Conservation (phyloP, 2,888 invertebrate species). For the Synergus gifuensis region DNA sequence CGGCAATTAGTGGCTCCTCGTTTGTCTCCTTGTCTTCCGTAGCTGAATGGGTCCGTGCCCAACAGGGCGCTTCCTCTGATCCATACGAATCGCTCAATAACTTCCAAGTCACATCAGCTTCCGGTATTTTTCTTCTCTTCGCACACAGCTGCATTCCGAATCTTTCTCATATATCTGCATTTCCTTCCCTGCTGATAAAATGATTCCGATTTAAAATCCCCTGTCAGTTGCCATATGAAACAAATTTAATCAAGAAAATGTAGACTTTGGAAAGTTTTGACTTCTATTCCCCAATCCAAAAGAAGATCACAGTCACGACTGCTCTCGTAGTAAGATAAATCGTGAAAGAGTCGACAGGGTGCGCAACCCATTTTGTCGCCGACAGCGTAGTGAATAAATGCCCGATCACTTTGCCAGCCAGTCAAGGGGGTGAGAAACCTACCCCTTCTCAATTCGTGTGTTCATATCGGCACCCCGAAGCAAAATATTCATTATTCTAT, state of each 20-base stretch:
- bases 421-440: conserved; percentile 53
- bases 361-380: conserved; percentile 71
- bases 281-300: background rate
- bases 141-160: background rate
- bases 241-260: background rate
- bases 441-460: background rate
- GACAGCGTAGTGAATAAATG: conserved; percentile 67
- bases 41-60: background rate
- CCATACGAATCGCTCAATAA: conserved; percentile 29
- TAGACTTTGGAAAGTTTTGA: background rate
- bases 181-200: background rate
- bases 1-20: conserved; percentile 46
- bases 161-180: background rate
- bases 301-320: conserved; percentile 25
- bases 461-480: background rate
- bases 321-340: conserved; percentile 65
- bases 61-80: conserved; percentile 26
- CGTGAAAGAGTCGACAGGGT: conserved; percentile 65
- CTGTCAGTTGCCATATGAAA: background rate
- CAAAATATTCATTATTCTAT: conserved; percentile 17
- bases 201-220: background rate
- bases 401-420: conserved; percentile 67
- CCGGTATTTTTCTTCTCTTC: background rate
- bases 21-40: conserved; percentile 40
- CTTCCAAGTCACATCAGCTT: background rate